phyloP scores from a whole-genome alignment of 2,888 invertebrate species.

The Microctonus aethiopoides region DNA sequence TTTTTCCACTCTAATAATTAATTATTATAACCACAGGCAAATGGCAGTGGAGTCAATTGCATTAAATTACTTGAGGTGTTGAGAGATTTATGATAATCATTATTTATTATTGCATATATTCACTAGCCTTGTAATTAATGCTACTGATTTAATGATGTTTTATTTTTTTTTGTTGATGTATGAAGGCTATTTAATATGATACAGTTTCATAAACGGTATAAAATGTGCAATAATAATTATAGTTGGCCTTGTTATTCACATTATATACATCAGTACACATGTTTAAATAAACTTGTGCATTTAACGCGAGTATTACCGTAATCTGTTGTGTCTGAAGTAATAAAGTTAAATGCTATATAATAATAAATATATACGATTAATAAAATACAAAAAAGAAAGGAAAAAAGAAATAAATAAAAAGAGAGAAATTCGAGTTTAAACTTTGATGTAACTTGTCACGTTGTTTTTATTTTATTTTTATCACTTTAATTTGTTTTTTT shows the following conservation, averaged over 20 bases:
- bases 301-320: neutral
- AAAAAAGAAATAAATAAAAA: neutral
- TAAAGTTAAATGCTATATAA: neutral
- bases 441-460: no score
- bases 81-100: constrained; percentile 41
- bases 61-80: constrained; percentile 36
- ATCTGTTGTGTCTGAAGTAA: neutral
- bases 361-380: no score
- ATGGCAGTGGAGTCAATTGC: neutral
- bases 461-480: no score
- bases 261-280: neutral
- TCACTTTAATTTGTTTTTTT: no score
- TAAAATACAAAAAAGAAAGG: neutral
- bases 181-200: constrained; percentile 6
- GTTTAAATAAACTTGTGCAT: constrained; percentile 13
- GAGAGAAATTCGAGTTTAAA: neutral
- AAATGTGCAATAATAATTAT: constrained; percentile 30
- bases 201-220: constrained; percentile 2
- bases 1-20: neutral
- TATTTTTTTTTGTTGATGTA: no score
- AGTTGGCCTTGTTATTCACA: constrained; percentile 30
- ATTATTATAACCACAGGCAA: constrained; percentile 13
- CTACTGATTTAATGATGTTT: constrained; percentile 19
- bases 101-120: constrained; percentile 42
- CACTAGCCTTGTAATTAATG: constrained; percentile 42